These are phyloP conservation scores for Athetis lepigone DNA, from an alignment of 2,888 invertebrate species.

Conservation along the genomic window DNA sequence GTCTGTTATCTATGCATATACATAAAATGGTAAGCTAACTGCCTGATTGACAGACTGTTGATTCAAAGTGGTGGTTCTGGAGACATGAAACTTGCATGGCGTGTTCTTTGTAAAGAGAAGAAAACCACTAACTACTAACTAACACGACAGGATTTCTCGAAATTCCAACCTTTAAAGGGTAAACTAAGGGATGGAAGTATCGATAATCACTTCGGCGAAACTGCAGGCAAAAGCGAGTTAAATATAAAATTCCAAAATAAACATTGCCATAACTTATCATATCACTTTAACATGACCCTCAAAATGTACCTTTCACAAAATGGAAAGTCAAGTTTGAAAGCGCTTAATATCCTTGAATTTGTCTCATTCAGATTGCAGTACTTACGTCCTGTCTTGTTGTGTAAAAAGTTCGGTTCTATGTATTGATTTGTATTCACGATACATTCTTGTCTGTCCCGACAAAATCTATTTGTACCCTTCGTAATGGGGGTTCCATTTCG, in stretches of 20 bases:
- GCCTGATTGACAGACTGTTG: too few species aligned
- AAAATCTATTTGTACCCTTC: background rate
- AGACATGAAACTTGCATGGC: too few species aligned
- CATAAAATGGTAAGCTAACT: too few species aligned
- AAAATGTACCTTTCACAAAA: constrained; percentile 48
- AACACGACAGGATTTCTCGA: too few species aligned
- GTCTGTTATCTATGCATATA: too few species aligned
- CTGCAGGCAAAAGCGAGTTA: background rate
- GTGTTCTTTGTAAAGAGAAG: too few species aligned
- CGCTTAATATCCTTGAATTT: constrained; percentile 28
- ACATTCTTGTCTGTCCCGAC: background rate
- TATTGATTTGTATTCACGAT: background rate
- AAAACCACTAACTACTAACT: too few species aligned
- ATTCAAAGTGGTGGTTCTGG: too few species aligned
- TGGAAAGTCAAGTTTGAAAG: constrained; percentile 53
- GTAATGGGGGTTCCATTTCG: background rate
- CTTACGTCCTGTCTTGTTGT: background rate
- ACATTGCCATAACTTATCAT: background rate
- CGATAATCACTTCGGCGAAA: too few species aligned
- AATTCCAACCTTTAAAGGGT: too few species aligned
- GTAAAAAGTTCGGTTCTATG: background rate
- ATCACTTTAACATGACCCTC: constrained; percentile 7
- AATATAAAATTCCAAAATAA: background rate
- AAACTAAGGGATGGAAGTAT: too few species aligned
- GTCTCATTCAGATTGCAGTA: constrained; percentile 3